A percentile compares a stretch with the other conserved stretches of the same genome.
phyloP scores from a whole-genome alignment of 2,888 invertebrate genomes.

The Mimas tiliae region DNA sequence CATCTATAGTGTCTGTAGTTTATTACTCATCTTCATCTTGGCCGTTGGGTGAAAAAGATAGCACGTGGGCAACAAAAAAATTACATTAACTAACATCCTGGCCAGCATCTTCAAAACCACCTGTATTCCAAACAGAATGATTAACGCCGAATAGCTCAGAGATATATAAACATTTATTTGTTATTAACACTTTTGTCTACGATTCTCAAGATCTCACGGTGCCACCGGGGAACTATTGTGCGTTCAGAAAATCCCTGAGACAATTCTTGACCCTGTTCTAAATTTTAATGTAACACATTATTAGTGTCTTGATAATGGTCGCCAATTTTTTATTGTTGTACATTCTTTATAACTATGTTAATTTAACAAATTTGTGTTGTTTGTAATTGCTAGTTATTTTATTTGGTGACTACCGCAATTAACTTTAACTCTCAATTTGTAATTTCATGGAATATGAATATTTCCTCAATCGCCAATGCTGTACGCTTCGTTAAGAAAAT shows the following conservation, averaged over 20 bases:
- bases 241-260: slow-evolving; percentile 64
- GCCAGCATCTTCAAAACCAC: neutral
- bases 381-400: slow-evolving; percentile 11
- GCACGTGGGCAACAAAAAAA: neutral
- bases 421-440: no score
- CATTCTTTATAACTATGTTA: neutral
- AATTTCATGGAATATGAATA: no score
- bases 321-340: slow-evolving; percentile 13
- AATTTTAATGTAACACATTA: slow-evolving; percentile 58
- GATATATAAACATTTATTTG: neutral
- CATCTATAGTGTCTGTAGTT: neutral
- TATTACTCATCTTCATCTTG: neutral
- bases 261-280: slow-evolving; percentile 79
- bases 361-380: slow-evolving; percentile 4
- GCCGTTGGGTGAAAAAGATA: neutral
- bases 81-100: neutral
- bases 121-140: neutral
- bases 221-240: slow-evolving; percentile 71
- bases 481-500: no score
- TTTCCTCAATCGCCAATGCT: no score
- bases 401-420: neutral
- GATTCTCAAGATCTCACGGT: slow-evolving; percentile 76
- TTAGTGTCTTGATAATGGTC: slow-evolving; percentile 26
- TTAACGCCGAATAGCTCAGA: neutral
- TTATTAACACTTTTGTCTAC: slow-evolving; percentile 11